A percentile compares a stretch with the other conserved stretches of the same genome.
Conservation (phyloP, 2,113 vertebrate species). For the Vicugna pacos region DNA sequence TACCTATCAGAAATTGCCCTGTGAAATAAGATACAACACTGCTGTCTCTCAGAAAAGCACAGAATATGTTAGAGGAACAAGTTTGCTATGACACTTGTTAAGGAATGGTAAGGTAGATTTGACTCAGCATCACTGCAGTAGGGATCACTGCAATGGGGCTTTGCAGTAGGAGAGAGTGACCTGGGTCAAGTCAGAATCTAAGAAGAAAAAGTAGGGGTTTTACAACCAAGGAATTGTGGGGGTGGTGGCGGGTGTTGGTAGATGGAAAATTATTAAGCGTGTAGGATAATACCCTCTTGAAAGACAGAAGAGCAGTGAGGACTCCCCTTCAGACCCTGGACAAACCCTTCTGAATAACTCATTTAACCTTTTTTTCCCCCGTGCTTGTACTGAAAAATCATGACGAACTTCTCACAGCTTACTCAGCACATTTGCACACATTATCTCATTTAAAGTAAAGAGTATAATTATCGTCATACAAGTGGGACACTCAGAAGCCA, state of each 20-base stretch:
- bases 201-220: not conserved
- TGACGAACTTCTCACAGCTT: not conserved
- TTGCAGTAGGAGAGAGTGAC: not conserved
- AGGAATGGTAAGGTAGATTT: not conserved
- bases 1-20: not conserved
- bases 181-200: not conserved
- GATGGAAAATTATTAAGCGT: not conserved
- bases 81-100: not conserved
- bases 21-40: not conserved
- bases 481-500: not conserved
- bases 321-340: not conserved
- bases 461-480: not conserved
- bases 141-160: not conserved
- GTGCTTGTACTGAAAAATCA: not conserved
- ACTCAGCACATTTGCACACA: not conserved
- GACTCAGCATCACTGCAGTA: not conserved
- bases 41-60: not conserved
- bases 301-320: not conserved
- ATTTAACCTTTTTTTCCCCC: not conserved
- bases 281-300: not conserved
- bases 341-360: not conserved
- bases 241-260: not conserved
- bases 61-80: not conserved
- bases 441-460: not conserved
- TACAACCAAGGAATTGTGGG: not conserved